Evolutionary conservation across 2,888 invertebrate genomes (phyloP).

Genomic region (Lycocerus yunnanus): DNA sequence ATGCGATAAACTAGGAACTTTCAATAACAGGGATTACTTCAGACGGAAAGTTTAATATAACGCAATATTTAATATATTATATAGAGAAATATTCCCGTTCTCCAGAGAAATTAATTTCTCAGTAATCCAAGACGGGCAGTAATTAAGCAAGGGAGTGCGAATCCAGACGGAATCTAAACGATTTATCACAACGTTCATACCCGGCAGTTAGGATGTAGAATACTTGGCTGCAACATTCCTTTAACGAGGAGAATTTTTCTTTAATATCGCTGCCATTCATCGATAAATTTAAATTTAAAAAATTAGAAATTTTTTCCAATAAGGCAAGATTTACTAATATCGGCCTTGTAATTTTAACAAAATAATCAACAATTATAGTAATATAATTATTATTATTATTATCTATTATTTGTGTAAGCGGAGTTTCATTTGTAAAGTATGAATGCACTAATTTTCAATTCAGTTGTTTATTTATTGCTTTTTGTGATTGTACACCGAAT

Average conservation of each 20-base stretch:
- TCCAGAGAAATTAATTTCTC: slow-evolving; percentile 56
- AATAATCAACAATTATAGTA: neutral
- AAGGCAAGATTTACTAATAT: neutral
- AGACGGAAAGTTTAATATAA: slow-evolving; percentile 55
- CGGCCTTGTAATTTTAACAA: neutral
- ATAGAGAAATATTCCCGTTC: slow-evolving; percentile 50
- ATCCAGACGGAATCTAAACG: slow-evolving; percentile 51
- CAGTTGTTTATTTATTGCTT: neutral
- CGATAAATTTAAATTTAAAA: neutral
- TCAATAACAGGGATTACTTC: slow-evolving; percentile 43
- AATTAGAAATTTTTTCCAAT: neutral
- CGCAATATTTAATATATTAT: slow-evolving; percentile 57
- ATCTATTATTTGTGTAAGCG: neutral
- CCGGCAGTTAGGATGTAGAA: slow-evolving; percentile 36
- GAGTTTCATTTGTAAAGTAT: neutral
- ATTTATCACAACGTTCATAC: slow-evolving; percentile 54
- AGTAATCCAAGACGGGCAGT: slow-evolving; percentile 57
- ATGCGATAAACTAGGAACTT: slow-evolving; percentile 42
- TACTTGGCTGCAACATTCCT: slow-evolving; percentile 42
- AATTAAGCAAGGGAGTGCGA: slow-evolving; percentile 52
- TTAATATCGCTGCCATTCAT: slow-evolving; percentile 8
- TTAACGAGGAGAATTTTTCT: slow-evolving; percentile 22
- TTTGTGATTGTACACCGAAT: neutral
- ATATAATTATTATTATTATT: neutral
- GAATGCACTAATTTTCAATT: neutral